A percentile compares a stretch with the other conserved stretches of the same genome.
These are phyloP conservation scores for Cyclura pinguis DNA, from an alignment of 2,797 vertebrate genomes.

Conservation along the genomic window DNA sequence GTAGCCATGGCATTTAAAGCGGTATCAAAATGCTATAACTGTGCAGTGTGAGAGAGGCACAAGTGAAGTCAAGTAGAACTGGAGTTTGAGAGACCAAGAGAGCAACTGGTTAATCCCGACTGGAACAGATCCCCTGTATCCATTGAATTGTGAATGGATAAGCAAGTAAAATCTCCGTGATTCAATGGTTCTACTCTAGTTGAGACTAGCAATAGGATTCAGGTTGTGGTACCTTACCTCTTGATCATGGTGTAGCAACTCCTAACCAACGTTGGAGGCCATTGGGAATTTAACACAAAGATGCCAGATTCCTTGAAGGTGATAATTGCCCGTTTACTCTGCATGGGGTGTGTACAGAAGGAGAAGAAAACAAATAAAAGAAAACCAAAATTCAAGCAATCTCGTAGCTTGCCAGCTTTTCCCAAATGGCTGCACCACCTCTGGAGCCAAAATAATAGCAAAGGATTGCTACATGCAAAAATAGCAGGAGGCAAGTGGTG, in stretches of 20 bases:
- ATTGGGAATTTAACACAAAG: slow-evolving; percentile 85
- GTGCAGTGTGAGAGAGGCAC: too few relatives aligned
- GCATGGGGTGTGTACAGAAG: slow-evolving; percentile 83
- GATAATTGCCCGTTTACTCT: slow-evolving; percentile 86
- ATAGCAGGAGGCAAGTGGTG: slow-evolving; percentile 5
- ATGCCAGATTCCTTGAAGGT: slow-evolving; percentile 88
- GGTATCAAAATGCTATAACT: too few relatives aligned
- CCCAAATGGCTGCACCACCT: slow-evolving; percentile 77
- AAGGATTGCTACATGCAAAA: neutral
- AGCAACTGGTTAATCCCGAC: neutral
- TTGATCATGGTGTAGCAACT: slow-evolving; percentile 65
- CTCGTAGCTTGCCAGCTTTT: slow-evolving; percentile 57
- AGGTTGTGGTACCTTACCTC: slow-evolving; percentile 34
- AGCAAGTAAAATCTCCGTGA: too few relatives aligned
- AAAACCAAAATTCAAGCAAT: slow-evolving; percentile 22
- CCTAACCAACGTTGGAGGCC: slow-evolving; percentile 83
- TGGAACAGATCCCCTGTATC: neutral
- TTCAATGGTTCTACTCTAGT: too few relatives aligned
- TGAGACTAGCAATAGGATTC: too few relatives aligned
- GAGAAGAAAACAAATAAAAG: slow-evolving; percentile 68
- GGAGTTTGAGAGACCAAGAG: neutral
- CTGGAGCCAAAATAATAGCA: slow-evolving; percentile 3
- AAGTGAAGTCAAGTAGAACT: neutral
- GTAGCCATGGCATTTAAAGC: too few relatives aligned
- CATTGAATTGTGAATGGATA: too few relatives aligned